These are phyloP conservation scores for Phasianus colchicus DNA, from an alignment of 2,113 vertebrate species.

Conservation along the genomic window DNA sequence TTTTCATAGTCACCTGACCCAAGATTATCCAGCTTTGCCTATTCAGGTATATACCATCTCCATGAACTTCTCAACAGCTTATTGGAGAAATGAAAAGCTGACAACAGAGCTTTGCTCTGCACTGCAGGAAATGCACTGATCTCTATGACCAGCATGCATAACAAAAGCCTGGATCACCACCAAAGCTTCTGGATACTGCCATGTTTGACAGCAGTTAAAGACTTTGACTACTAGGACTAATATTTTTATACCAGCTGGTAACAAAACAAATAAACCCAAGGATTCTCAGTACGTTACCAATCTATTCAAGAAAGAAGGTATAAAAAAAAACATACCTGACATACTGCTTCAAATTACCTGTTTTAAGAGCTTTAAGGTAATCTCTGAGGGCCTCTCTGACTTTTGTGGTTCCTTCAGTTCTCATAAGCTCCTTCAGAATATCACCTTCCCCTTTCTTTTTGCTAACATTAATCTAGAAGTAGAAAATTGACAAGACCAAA, in stretches of 20 bases:
- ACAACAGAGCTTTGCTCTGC: accelerated
- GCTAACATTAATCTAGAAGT: constrained; percentile 75
- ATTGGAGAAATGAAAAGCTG: neutral
- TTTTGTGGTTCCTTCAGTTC: constrained; percentile 70
- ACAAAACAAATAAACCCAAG: neutral
- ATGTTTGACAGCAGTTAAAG: accelerated
- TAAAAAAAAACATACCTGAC: neutral
- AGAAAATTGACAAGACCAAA: constrained; percentile 13
- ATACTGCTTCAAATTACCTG: neutral
- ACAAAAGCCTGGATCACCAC: neutral
- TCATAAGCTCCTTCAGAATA: constrained; percentile 76
- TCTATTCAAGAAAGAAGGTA: neutral
- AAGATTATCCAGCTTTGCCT: neutral
- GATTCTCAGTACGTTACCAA: accelerated
- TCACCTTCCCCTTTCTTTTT: constrained; percentile 79
- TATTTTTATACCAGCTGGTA: neutral
- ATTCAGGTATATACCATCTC: neutral
- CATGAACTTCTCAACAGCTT: accelerated
- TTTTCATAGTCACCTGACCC: neutral
- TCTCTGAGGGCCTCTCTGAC: constrained; percentile 77
- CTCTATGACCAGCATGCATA: accelerated
- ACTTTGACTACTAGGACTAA: neutral
- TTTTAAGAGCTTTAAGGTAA: constrained; percentile 79
- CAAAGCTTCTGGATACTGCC: neutral
- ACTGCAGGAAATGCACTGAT: accelerated